Base-by-base conservation (phyloP, 2,113 vertebrate genomes). In the Dolichotis patagonum region DNA sequence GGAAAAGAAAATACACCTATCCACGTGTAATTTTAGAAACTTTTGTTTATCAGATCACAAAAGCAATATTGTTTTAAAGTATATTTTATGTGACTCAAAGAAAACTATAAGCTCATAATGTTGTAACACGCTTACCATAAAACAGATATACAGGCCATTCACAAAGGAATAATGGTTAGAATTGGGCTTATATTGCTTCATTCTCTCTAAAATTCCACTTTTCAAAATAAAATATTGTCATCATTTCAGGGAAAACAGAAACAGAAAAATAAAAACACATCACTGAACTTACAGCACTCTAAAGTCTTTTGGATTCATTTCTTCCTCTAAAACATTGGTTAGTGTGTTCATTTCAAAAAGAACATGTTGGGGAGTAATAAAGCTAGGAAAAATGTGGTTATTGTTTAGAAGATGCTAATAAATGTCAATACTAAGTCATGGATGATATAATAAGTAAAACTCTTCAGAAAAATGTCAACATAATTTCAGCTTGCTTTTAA, bases 211-310 rank as follows among this genome's bases (percentile, higher is more conserved):
- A 95, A 69, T 62, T 75, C 43, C 24, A 65, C 52, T 90, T 96
- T 83, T 92, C 12, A 85, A 85, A 87, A 77, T 93, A 94, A 88
- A 94, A 95, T 81, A 63, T 35, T 54, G 19, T 2, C 52, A 54
- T 81, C 12, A 38, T 35, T 88, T 67, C 7, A 43, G 54, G 90
- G 67, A 84, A 92, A 80, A 94, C n/a, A 60, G 10, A 84, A 84
- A 65, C n/a, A 56, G 32, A 88, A 95, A 83, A 93, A 73, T 84
- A 73, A 41, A 78, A 94, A 52, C 24, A 77, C 5, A 16, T 63
- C 84, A 22, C 49, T 80, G 67, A 87, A 87, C 62, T 60, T 65
- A 60, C 6, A 58, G 19, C 54, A 46, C 90, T 56, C 43, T n/a
- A 63, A 38, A 49, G 90, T 41, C 75, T 88, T 90, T 77, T n/a